Conservation (phyloP, 2,888 invertebrate genomes). For the Sinelater perroti region DNA sequence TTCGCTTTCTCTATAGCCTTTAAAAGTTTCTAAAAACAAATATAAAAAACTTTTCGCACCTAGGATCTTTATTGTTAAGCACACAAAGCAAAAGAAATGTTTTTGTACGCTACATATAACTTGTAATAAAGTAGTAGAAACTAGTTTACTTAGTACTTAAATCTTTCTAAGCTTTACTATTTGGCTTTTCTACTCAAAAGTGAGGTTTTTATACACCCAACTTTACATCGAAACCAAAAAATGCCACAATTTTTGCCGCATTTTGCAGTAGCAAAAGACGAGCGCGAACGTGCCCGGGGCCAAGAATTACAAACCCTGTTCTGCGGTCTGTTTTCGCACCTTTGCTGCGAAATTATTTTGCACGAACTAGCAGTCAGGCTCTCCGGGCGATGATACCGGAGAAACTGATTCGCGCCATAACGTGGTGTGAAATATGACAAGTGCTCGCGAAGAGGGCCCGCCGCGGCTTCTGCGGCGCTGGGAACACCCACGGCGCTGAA, state of each 20-base stretch:
- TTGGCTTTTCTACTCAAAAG: too few relatives aligned
- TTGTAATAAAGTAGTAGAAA: too few relatives aligned
- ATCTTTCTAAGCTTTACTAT: too few relatives aligned
- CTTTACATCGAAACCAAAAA: too few relatives aligned
- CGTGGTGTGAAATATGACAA: slow-evolving; percentile 16
- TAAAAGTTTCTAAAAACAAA: too few relatives aligned
- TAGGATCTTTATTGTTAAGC: too few relatives aligned
- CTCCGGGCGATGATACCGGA: background rate
- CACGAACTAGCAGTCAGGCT: slow-evolving; percentile 11
- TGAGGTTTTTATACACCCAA: too few relatives aligned
- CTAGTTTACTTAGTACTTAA: too few relatives aligned
- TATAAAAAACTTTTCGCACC: too few relatives aligned
- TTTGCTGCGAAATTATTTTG: slow-evolving; percentile 32
- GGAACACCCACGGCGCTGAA: slow-evolving; percentile 10
- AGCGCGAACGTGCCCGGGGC: slow-evolving; percentile 22
- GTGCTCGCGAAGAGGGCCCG: slow-evolving; percentile 4
- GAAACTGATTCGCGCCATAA: slow-evolving; percentile 5
- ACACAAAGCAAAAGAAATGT: too few relatives aligned
- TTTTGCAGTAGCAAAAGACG: slow-evolving; percentile 4
- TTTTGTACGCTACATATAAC: too few relatives aligned
- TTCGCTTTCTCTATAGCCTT: too few relatives aligned
- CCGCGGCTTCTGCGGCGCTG: slow-evolving; percentile 4
- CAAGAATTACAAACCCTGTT: slow-evolving; percentile 44
- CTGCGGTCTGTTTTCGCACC: slow-evolving; percentile 45
- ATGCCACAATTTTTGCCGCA: background rate